Conservation (phyloP, 2,888 invertebrate species). For the Drosophila meridiana region DNA sequence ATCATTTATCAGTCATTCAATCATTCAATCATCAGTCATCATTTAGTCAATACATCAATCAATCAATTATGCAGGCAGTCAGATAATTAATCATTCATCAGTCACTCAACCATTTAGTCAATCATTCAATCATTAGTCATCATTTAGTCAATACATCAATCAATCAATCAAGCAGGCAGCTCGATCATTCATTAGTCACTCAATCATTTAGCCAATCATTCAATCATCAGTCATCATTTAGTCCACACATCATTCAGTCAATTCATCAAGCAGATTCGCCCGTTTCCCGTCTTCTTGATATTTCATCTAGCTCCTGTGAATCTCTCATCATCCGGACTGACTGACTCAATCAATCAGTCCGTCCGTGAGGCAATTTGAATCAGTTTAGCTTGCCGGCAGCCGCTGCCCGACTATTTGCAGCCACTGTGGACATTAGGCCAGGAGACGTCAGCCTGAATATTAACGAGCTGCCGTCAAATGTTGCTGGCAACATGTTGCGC, state of each 20-base stretch:
- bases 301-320: too few species aligned
- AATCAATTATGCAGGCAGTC: too few species aligned
- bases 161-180: too few species aligned
- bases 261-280: too few species aligned
- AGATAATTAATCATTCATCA: too few species aligned
- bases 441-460: neutral
- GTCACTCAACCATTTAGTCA: too few species aligned
- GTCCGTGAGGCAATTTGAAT: neutral
- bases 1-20: neutral
- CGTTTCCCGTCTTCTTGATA: too few species aligned
- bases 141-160: neutral
- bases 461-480: neutral
- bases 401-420: neutral
- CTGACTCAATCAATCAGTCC: neutral
- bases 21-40: too few species aligned
- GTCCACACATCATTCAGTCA: neutral
- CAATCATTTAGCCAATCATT: too few species aligned
- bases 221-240: too few species aligned
- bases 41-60: neutral
- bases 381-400: neutral
- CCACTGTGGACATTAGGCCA: neutral
- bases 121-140: neutral
- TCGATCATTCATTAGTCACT: too few species aligned
- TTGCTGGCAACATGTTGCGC: conserved; percentile 22
- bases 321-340: too few species aligned